Evolutionary conservation across 2,113 vertebrate genomes (phyloP).

Genomic region (Nyctereutes procyonoides): DNA sequence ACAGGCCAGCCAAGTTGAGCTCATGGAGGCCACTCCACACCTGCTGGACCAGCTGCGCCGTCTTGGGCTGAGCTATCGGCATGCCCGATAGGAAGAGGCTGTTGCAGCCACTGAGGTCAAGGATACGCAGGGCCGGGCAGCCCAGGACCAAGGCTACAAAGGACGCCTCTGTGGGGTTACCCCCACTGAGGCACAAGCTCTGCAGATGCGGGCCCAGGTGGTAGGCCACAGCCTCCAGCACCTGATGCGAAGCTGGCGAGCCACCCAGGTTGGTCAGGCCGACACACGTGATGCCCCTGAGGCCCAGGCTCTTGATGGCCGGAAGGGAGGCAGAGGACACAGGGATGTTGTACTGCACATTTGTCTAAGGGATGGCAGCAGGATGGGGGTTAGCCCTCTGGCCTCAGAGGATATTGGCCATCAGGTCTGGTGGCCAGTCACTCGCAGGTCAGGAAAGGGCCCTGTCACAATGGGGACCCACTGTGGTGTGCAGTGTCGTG

Average conservation of each 20-base stretch:
- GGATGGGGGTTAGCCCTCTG: constrained; percentile 36
- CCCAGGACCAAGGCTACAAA: constrained; percentile 87
- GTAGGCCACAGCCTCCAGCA: constrained; percentile 85
- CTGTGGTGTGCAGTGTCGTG: not conserved
- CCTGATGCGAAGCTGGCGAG: constrained; percentile 85
- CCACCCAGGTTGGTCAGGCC: constrained; percentile 89
- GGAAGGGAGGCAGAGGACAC: constrained; percentile 87
- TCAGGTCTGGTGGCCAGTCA: not conserved
- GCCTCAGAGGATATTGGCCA: not conserved
- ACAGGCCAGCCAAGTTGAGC: constrained; percentile 89
- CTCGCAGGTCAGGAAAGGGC: not conserved
- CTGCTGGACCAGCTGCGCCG: constrained; percentile 78
- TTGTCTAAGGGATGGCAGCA: constrained; percentile 82
- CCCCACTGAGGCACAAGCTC: constrained; percentile 88
- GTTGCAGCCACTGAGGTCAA: constrained; percentile 91
- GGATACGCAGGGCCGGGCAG: constrained; percentile 86
- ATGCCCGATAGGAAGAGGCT: constrained; percentile 92
- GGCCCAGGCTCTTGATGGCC: constrained; percentile 85
- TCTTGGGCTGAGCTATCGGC: constrained; percentile 88
- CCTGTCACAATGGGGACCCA: not conserved
- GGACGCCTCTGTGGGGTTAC: constrained; percentile 88
- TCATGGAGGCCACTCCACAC: constrained; percentile 88
- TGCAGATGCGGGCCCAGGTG: constrained; percentile 87
- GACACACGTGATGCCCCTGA: constrained; percentile 83
- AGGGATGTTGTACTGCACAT: constrained; percentile 88